Base-by-base conservation (phyloP, 1,140 invertebrate species). In the Tachypleus tridentatus region DNA sequence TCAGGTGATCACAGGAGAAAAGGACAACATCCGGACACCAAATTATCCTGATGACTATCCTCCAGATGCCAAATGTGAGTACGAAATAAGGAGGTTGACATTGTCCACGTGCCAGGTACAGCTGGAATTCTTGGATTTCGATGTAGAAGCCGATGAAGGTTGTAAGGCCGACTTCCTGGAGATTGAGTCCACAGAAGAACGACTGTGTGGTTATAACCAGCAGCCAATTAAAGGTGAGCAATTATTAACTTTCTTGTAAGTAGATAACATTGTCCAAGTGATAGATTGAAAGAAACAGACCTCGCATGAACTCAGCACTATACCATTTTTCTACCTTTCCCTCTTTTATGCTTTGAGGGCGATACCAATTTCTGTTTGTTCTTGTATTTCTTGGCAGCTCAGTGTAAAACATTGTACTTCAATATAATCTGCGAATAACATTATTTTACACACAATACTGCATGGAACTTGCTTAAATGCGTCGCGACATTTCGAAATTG, bases 41-140 rank as follows among this genome's bases (percentile, higher is more conserved):
- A 56, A 57, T 51, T 70, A 70, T 57, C 70, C 70, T 0, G 59
- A 57, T 4, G 69, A 71, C 51, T 71, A 71, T 65, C 68, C 69
- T 4, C 11, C 58, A 0, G 62, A 68, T 29, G 65, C 64, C 3
- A 51, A 65, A n/a, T 71, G 70, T 59, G 64, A 65, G 0, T 70
- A 70, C 49, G 62, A 62, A 4, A 62, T 71, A 3, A 9, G 60
- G 48, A 64, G 64, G 49, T 54, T 67, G 4, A 66, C 65, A 48
- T 49, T 60, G 8, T 49, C 57, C 49, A 63, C 69, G 10, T 72
- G 71, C 47, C 64, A 69, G 57, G 61, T 71, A 2, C 58, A 61
- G 10, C 48, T 72, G 4, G 64, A 72, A 11, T 64, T 72, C 11
- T 48, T 72, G 8, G 60, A 69, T 48, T 66, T 72, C 9, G 71